Conservation (phyloP, 2,113 vertebrate genomes). For the Noctilio leporinus region DNA sequence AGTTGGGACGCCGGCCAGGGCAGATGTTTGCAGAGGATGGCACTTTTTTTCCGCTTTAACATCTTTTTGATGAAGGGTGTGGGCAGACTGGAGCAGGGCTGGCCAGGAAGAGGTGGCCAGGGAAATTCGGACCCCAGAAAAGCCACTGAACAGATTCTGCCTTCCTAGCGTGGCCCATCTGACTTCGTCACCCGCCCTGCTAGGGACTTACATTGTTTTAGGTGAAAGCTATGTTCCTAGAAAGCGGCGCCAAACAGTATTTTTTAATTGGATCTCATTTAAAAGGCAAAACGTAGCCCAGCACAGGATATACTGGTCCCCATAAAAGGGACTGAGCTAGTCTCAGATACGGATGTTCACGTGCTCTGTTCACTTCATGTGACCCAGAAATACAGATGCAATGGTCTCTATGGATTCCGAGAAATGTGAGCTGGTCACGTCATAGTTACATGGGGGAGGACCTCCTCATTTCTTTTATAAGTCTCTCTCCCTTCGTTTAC, state of each 20-base stretch:
- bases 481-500: not conserved
- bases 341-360: rapidly evolving
- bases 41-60: rapidly evolving
- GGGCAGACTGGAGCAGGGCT: too few species aligned
- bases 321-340: not conserved
- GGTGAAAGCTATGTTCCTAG: not conserved
- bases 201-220: not conserved
- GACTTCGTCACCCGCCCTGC: not conserved
- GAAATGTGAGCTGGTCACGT: not conserved
- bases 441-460: rapidly evolving
- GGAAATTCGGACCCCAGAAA: not conserved
- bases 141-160: not conserved
- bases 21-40: not conserved
- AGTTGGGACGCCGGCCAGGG: rapidly evolving
- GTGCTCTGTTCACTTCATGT: rapidly evolving
- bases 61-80: rapidly evolving
- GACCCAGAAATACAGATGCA: not conserved
- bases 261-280: not conserved
- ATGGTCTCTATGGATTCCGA: not conserved
- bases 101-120: not conserved
- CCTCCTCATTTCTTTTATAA: not conserved
- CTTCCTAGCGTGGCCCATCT: rapidly evolving
- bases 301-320: not conserved
- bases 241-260: not conserved
- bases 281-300: not conserved